Base-by-base conservation (phyloP, 1,140 invertebrate species). In the Drosophila ironensis region DNA sequence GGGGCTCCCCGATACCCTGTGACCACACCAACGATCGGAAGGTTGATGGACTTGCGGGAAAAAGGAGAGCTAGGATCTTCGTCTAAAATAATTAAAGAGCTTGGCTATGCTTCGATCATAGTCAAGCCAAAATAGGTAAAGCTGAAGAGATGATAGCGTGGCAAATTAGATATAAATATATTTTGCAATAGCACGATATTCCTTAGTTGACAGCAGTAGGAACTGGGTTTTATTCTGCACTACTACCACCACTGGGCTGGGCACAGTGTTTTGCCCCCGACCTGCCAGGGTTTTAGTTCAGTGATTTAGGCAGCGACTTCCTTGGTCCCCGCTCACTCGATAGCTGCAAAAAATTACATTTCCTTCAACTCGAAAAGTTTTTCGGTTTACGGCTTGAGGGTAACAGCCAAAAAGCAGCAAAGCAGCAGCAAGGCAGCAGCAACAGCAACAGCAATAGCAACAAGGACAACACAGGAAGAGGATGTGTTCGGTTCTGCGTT, bases 401-500 rank as follows among this genome's bases (percentile, higher is more conserved):
- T 19, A 37, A 24, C 48, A 50, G 9, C 38, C 59, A 38, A 45
- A 47, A 27, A 16, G 33, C 33, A 37, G 30, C 30, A 33, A 33
- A n/a, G 30, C 33, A 22, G 20, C 20, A 22, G 5, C 20, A 2
- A 22, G 20, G 2, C 20, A 22, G 2, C 25, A 50, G 11, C 12
- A 64, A 27, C 17, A 22, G 9, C 19, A 24, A 24, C 50, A 50
- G 16, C 28, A 60, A 52, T 41, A 71, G 46, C 68, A 76, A 48
- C 35, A 68, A 63, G 48, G 59, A 51, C 52, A 71, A 61, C 51
- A 68, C 78, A 86, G 78, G 78, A 84, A 84, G 71, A 86, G 78
- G 78, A 86, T 84, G 74, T 84, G 80, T 78, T 86, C 80, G 74
- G 74, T 84, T 84, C 80, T 84, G 80, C 70, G 78, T 84, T 86